Conservation (phyloP, 2,113 vertebrate species). For the Psilopsiagon aymara region DNA sequence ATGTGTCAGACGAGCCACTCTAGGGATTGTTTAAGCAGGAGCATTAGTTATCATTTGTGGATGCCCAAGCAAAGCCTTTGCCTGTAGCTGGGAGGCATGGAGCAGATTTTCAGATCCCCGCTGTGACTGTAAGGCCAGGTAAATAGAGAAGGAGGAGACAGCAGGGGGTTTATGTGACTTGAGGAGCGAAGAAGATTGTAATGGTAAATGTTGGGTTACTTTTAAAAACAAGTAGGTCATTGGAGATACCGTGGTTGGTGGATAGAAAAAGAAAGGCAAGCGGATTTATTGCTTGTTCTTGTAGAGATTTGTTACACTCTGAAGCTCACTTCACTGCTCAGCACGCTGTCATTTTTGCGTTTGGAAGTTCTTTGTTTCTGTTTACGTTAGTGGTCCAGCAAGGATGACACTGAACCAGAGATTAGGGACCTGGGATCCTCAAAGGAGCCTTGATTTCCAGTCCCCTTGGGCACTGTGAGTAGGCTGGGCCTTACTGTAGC, state of each 20-base stretch:
- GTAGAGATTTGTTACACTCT: conserved; percentile 17
- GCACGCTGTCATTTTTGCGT: not conserved
- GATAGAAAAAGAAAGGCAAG: conserved; percentile 2
- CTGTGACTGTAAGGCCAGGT: conserved; percentile 51
- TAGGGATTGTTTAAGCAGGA: not conserved
- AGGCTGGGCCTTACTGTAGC: not conserved
- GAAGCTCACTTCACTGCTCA: conserved; percentile 6
- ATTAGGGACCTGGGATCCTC: not conserved
- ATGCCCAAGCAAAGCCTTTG: conserved; percentile 1
- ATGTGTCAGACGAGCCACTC: not conserved
- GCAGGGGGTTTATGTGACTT: conserved; percentile 49
- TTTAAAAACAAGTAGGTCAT: conserved; percentile 58
- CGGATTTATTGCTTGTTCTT: conserved; percentile 2
- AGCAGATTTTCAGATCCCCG: conserved; percentile 42
- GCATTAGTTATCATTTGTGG: conserved; percentile 5
- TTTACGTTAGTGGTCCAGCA: not conserved
- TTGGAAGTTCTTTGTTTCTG: not conserved
- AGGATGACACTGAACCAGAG: not conserved
- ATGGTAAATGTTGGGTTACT: conserved; percentile 59
- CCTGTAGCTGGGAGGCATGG: conserved; percentile 6
- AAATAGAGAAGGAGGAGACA: conserved; percentile 53
- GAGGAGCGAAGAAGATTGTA: conserved; percentile 49
- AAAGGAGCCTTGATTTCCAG: not conserved
- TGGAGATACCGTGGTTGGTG: conserved; percentile 8
- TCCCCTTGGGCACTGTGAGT: not conserved